Conservation (phyloP, 2,888 invertebrate genomes). For the Nomada flava region DNA sequence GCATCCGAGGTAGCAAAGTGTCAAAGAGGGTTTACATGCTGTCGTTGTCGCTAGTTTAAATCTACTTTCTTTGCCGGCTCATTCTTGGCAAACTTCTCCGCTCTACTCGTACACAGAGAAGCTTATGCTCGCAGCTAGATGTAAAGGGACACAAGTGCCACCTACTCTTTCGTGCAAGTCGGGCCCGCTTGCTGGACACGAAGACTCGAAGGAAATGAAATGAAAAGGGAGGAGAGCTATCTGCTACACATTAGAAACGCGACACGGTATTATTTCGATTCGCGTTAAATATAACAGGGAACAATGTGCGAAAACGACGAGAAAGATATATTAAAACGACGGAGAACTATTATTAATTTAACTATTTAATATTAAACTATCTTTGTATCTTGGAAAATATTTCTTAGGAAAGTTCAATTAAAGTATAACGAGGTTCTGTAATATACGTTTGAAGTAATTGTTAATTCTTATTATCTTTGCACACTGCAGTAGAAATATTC, state of each 20-base stretch:
- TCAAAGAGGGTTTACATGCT: slow-evolving; percentile 51
- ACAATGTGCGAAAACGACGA: neutral
- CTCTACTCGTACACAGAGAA: neutral
- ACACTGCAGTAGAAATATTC: no score
- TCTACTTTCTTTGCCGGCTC: slow-evolving; percentile 48
- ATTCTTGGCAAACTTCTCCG: slow-evolving; percentile 32
- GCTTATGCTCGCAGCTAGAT: slow-evolving; percentile 38
- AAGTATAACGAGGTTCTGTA: no score
- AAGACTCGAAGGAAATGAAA: neutral
- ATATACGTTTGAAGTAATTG: no score
- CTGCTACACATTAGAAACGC: neutral
- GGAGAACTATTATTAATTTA: neutral
- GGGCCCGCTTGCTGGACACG: slow-evolving; percentile 14
- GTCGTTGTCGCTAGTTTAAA: slow-evolving; percentile 45
- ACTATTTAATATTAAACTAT: neutral
- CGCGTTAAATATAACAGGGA: neutral
- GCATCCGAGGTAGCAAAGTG: slow-evolving; percentile 17
- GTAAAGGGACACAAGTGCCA: slow-evolving; percentile 40
- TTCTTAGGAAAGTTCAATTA: neutral
- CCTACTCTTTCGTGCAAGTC: slow-evolving; percentile 8
- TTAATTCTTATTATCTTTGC: no score
- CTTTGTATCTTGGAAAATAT: neutral
- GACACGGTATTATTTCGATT: neutral
- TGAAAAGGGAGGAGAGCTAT: neutral
- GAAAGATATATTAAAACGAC: neutral